Evolutionary conservation across 2,113 vertebrate genomes (phyloP).

Genomic region (Brachyhypopomus occidentalis): DNA sequence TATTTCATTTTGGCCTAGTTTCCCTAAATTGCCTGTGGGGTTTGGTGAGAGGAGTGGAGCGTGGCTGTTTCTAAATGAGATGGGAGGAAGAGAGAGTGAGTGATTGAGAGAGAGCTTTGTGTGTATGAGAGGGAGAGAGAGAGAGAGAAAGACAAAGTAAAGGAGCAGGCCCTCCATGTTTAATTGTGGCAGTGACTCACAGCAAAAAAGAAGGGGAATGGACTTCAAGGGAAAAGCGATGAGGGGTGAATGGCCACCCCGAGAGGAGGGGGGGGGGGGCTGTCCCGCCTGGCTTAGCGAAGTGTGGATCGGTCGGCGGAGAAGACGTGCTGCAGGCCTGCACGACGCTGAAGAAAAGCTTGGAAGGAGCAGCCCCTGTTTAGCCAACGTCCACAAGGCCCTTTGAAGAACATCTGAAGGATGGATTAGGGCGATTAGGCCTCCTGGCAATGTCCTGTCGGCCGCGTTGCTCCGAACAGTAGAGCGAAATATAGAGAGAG

Average conservation of each 20-base stretch:
- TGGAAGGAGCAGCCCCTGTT: not conserved
- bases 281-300: constrained; percentile 16
- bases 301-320: constrained; percentile 14
- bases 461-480: not conserved
- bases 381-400: not conserved
- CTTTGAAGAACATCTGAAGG: constrained; percentile 2
- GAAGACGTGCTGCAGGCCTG: not conserved
- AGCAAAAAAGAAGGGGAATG: constrained; percentile 7
- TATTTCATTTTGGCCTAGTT: constrained; percentile 82
- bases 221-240: not conserved
- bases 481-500: too few species aligned
- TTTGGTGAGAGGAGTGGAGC: constrained; percentile 72
- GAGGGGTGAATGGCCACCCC: not conserved
- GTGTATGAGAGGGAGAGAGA: not conserved
- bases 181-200: constrained; percentile 44
- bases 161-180: not conserved
- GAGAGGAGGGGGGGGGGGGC: too few species aligned
- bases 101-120: not conserved
- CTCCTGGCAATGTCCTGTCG: not conserved
- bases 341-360: not conserved
- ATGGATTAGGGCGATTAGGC: not conserved
- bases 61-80: constrained; percentile 74
- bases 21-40: constrained; percentile 77
- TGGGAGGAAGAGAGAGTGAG: constrained; percentile 25
- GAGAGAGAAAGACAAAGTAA: constrained; percentile 20